A percentile compares a stretch with the other conserved stretches of the same genome.
These are phyloP conservation scores for Drosophila lini DNA, from an alignment of 1,140 invertebrate species.

Conservation along the genomic window DNA sequence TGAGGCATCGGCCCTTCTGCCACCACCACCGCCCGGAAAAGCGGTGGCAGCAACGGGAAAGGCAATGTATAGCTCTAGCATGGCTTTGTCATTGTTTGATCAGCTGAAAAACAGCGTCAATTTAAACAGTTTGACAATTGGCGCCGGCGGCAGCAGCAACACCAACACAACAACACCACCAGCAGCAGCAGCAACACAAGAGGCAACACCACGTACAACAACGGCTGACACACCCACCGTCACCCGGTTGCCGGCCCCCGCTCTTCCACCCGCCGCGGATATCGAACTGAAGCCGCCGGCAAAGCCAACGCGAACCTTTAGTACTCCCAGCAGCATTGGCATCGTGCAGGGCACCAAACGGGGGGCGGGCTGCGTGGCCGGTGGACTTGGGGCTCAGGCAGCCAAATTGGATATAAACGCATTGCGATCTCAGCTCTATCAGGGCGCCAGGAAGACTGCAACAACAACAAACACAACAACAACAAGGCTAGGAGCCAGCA, in stretches of 20 bases:
- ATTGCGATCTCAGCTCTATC: conserved; percentile 76
- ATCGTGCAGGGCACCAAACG: conserved; percentile 69
- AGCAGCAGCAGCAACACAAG: conserved; percentile 4
- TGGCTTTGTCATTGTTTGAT: conserved; percentile 80
- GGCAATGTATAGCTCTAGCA: conserved; percentile 59
- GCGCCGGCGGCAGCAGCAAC: conserved; percentile 46
- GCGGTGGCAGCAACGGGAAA: conserved; percentile 18
- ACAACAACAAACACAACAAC: conserved; percentile 16
- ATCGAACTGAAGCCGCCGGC: conserved; percentile 65
- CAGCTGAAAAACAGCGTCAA: conserved; percentile 82
- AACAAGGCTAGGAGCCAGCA: conserved; percentile 14
- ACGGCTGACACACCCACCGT: conserved; percentile 45
- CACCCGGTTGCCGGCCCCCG: conserved; percentile 10
- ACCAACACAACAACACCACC: conserved; percentile 16
- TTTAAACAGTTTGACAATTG: conserved; percentile 68
- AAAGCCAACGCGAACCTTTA: conserved; percentile 53
- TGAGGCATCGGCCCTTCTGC: neutral
- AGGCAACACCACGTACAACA: conserved; percentile 7
- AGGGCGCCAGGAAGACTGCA: conserved; percentile 60
- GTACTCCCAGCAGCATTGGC: conserved; percentile 61
- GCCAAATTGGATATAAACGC: conserved; percentile 72
- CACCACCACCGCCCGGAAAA: conserved; percentile 1
- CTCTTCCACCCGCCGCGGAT: conserved; percentile 12
- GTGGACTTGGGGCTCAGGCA: conserved; percentile 5
- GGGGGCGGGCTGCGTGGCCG: conserved; percentile 10